A percentile compares a stretch with the other conserved stretches of the same genome.
Conservation (phyloP, 1,140 invertebrate species). For the Drosophila leontia region DNA sequence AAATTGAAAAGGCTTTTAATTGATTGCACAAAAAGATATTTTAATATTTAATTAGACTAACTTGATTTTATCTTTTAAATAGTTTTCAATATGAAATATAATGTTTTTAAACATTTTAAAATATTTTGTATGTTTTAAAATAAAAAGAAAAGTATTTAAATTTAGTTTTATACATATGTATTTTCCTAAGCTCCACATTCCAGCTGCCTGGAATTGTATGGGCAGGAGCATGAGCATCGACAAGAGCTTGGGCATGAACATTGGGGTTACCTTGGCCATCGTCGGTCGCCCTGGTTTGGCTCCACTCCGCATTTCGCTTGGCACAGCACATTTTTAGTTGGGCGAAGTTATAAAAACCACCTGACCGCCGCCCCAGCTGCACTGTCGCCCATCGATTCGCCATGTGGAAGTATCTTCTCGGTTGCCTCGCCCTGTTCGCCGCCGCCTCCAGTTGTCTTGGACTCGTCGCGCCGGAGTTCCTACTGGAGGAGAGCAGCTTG, state of each 20-base stretch:
- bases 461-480: neutral
- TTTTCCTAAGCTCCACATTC: neutral
- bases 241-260: neutral
- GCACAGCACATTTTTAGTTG: conserved; percentile 7
- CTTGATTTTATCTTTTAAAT: neutral
- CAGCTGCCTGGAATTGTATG: neutral
- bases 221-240: neutral
- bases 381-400: conserved; percentile 13
- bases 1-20: neutral
- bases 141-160: too few relatives aligned
- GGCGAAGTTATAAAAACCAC: conserved; percentile 21
- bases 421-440: conserved; percentile 1
- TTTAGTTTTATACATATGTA: too few relatives aligned
- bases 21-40: neutral
- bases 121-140: too few relatives aligned
- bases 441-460: neutral
- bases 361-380: conserved; percentile 2
- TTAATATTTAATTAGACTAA: neutral
- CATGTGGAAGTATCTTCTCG: conserved; percentile 25
- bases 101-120: too few relatives aligned
- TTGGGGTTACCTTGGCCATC: conserved; percentile 12
- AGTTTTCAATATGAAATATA: neutral
- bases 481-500: neutral
- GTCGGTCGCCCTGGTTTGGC: neutral
- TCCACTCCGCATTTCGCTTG: conserved; percentile 12